Evolutionary conservation across 2,888 invertebrate genomes (phyloP), one percentile per base, ranked within the genome.

Genomic region (Leptinotarsa peninsularis): DNA sequence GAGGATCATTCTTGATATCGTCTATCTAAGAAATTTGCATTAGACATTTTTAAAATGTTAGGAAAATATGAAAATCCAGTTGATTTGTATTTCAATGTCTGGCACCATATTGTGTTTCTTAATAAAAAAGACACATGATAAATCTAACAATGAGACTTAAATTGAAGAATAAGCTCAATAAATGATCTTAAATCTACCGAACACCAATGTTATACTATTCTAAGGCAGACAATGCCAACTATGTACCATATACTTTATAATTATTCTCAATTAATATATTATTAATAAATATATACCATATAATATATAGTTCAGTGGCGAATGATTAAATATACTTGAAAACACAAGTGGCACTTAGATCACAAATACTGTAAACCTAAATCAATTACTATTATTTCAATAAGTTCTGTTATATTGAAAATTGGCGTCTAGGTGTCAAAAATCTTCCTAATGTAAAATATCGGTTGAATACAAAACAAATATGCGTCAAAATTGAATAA

Each of bases 321-420:
- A 91, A 85, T 85, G 86, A 87, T 86, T 86, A 86, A 84, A 84
- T 87, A 83, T 88, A 89, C 88, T 92, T 92, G 91, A 92, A 82
- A 92, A 92, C 92, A 92, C 92, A 92, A 92, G 93, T 93, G 93
- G 93, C 93, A 93, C 93, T 92, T 92, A 91, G 91, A 92, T 93
- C 93, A 93, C 93, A 93, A 93, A 92, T 92, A 92, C 92, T 92
- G 92, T 91, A 92, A 83, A 84, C 90, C 91, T 91, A 92, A 91
- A 86, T 86, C 84, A 87, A 87, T 87, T 86, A 86, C 86, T 86
- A 86, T 80, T 74, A 74, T 54, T 77, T 76, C 71, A 71, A 74
- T 69, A 71, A 66, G 76, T 74, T 60, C 50, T 76, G 69, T 77
- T 74, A 71, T 73, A 77, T 70, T 80, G 78, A 76, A 78, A 80